phyloP scores from a whole-genome alignment of 2,113 vertebrate genomes.

The Crotalus helleri region DNA sequence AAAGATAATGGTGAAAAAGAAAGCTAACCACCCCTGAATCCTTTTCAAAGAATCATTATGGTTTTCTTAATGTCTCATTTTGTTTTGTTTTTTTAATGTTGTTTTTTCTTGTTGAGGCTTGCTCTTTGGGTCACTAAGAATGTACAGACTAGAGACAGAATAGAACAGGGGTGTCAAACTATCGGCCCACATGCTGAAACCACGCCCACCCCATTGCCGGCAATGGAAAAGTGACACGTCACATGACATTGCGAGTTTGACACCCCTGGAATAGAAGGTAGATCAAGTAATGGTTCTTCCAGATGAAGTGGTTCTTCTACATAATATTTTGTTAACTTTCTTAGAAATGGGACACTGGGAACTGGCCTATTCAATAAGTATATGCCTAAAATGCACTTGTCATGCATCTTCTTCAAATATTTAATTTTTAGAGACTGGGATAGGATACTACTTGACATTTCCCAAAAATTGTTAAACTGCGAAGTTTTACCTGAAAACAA shows the following conservation, averaged over 20 bases:
- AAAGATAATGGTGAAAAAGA: neutral
- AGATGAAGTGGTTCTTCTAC: neutral
- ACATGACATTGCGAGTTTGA: too few species aligned
- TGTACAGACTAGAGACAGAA: neutral
- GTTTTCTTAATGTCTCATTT: neutral
- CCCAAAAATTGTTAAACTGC: neutral
- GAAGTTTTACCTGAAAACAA: neutral
- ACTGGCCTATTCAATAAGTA: too few species aligned
- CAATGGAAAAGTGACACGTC: too few species aligned
- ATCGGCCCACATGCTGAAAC: too few species aligned
- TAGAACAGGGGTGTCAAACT: too few species aligned
- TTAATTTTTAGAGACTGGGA: neutral
- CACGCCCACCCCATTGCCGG: too few species aligned
- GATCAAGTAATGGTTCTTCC: neutral
- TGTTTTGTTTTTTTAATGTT: neutral
- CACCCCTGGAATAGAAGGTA: neutral
- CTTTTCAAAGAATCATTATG: neutral
- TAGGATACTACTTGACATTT: neutral
- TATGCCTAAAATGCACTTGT: too few species aligned
- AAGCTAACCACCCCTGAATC: neutral
- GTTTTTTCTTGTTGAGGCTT: neutral
- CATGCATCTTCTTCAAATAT: too few species aligned
- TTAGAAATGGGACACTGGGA: neutral
- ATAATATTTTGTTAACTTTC: neutral
- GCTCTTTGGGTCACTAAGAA: neutral